Evolutionary conservation across 2,113 vertebrate genomes (phyloP).

Genomic region (Apteryx owenii): DNA sequence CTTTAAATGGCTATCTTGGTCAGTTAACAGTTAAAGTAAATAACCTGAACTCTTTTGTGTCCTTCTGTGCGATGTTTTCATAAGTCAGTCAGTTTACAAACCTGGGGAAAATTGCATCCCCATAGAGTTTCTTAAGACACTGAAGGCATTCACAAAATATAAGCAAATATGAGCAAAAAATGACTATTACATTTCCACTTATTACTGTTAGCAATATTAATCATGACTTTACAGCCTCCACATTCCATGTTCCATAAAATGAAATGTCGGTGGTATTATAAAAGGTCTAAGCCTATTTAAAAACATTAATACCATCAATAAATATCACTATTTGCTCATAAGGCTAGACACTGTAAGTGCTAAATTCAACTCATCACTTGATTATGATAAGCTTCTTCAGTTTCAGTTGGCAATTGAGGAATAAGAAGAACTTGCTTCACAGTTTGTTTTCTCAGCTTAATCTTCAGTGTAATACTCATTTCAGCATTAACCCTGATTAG

Average conservation of each 20-base stretch:
- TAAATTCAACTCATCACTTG: conserved; percentile 64
- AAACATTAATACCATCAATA: conserved; percentile 71
- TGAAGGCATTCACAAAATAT: conserved; percentile 32
- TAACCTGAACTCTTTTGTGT: conserved; percentile 42
- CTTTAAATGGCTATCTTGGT: conserved; percentile 64
- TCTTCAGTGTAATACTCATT: conserved; percentile 73
- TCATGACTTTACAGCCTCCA: conserved; percentile 57
- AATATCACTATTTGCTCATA: conserved; percentile 69
- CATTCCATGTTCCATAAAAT: conserved; percentile 59
- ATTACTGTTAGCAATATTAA: conserved; percentile 49
- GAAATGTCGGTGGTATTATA: conserved; percentile 50
- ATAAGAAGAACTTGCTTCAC: conserved; percentile 56
- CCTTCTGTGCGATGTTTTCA: conserved; percentile 62
- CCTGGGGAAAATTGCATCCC: conserved; percentile 65
- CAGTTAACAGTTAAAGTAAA: conserved; percentile 66
- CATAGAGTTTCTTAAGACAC: conserved; percentile 34
- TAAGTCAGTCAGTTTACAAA: conserved; percentile 71
- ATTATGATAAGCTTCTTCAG: conserved; percentile 70
- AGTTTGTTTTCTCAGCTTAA: conserved; percentile 71
- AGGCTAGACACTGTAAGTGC: conserved; percentile 61
- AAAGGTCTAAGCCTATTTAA: conserved; percentile 59
- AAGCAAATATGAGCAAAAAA: conserved; percentile 60
- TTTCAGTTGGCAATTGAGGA: conserved; percentile 58
- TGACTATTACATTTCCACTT: conserved; percentile 49
- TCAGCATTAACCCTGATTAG: conserved; percentile 64